Percentiles rank a stretch among this genome's conserved stretches.
Conservation (phyloP, 2,113 vertebrate genomes). For the Telmatochromis bifrenatus region DNA sequence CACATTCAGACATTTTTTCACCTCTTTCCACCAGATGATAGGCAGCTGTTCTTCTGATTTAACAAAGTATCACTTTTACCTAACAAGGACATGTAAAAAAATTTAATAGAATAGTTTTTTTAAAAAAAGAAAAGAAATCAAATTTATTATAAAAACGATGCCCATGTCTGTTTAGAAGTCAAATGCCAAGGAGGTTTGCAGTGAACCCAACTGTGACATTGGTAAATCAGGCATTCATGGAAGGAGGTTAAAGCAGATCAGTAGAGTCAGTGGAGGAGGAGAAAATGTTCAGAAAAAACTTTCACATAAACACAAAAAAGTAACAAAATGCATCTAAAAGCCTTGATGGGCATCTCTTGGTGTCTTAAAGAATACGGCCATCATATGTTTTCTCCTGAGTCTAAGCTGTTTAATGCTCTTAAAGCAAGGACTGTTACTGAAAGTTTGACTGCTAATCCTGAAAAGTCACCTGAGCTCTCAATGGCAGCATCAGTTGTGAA, state of each 20-base stretch:
- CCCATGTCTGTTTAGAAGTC: neutral
- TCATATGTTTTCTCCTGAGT: neutral
- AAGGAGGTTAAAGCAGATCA: neutral
- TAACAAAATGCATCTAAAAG: neutral
- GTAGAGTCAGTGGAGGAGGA: neutral
- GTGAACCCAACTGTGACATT: conserved; percentile 9
- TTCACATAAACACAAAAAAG: neutral
- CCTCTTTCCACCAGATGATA: neutral
- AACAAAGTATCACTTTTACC: neutral
- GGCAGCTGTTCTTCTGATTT: neutral
- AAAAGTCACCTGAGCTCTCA: neutral
- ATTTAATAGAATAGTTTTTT: neutral
- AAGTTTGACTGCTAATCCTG: neutral
- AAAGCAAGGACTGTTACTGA: neutral
- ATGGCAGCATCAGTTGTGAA: neutral
- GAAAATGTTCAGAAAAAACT: neutral
- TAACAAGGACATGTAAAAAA: neutral
- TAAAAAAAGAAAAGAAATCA: neutral
- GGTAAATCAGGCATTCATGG: neutral
- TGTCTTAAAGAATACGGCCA: neutral
- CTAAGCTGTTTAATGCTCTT: neutral
- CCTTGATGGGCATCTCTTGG: neutral
- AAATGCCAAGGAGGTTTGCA: neutral
- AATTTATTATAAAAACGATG: neutral
- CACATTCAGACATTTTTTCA: neutral